phyloP scores from a whole-genome alignment of 2,888 invertebrate species.

The Hyposoter dolosus region DNA sequence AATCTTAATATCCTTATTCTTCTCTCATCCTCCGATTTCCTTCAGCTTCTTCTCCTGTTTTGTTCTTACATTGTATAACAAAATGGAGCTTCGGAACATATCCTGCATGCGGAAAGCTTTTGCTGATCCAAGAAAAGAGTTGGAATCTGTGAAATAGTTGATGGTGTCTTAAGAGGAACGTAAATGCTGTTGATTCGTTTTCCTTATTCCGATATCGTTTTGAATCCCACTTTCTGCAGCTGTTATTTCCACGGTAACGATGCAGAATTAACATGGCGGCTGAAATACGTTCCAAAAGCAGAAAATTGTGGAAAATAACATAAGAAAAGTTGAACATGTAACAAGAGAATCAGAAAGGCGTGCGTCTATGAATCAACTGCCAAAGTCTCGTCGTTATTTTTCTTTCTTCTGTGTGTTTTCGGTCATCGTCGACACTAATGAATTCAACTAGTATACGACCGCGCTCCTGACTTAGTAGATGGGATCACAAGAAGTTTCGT shows the following conservation, averaged over 20 bases:
- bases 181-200: constrained; percentile 19
- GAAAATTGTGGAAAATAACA: neutral
- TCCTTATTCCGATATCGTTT: constrained; percentile 4
- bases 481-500: constrained; percentile 6
- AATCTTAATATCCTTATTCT: constrained; percentile 24
- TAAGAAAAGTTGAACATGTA: neutral
- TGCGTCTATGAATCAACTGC: neutral
- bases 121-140: neutral
- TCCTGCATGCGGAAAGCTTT: neutral
- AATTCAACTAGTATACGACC: neutral
- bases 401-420: neutral
- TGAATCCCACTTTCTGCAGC: neutral
- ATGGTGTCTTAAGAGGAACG: neutral
- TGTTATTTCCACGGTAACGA: constrained; percentile 28
- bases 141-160: neutral
- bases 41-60: neutral
- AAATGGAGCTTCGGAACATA: neutral
- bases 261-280: neutral
- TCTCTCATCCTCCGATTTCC: constrained; percentile 7
- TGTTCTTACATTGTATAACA: neutral
- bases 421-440: neutral
- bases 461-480: neutral
- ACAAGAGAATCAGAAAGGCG: neutral
- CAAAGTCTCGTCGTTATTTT: neutral
- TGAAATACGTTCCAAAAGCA: neutral